Evolutionary conservation across 2,888 invertebrate genomes (phyloP), one percentile per base, ranked within the genome.

Genomic region (Dryomyza anilis): DNA sequence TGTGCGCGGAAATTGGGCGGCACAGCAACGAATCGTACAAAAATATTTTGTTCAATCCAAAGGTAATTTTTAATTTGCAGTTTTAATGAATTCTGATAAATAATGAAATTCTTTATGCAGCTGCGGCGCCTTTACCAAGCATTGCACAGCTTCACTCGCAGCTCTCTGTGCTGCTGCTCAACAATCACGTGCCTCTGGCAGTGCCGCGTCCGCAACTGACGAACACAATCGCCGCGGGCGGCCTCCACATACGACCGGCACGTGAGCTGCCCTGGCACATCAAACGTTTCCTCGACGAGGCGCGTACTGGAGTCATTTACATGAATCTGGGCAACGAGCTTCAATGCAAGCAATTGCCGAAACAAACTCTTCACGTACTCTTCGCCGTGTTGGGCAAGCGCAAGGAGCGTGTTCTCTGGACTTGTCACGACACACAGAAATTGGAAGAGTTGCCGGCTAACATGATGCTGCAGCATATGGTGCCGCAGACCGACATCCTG

Each of bases 211-310:
- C 86, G 0, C 70, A 79, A 1, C 75, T 85, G 7, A 82, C 83
- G 3, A 84, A 84, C 14, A 78, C 86, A 10, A 76, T 87, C 4
- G 84, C 86, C 45, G 85, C 87, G 1, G 87, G 86, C 1, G 88
- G 88, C 8, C 72, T 86, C 12, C 88, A 88, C 65, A 83, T 87
- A 29, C 80, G 81, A 7, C 79, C 76, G 10, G 76, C 81, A 0
- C 81, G 83, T 56, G 75, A 76, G 14, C 69, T 83, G 50, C 78
- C 81, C 19, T 78, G 83, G 80, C 80, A 83, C 53, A 70, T 86
- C 1, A 77, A 82, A 55, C 77, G 81, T 10, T 85, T 82, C 60
- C 68, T 85, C n/a, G 84, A 85, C 57, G 82, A 81, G 56, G 78
- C 84, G 2, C 74, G 80, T 1, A 65, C 78, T 1, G 86, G 86